These are phyloP conservation scores for Lasioglossum albipes DNA, from an alignment of 1,140 invertebrate genomes.

Conservation along the genomic window DNA sequence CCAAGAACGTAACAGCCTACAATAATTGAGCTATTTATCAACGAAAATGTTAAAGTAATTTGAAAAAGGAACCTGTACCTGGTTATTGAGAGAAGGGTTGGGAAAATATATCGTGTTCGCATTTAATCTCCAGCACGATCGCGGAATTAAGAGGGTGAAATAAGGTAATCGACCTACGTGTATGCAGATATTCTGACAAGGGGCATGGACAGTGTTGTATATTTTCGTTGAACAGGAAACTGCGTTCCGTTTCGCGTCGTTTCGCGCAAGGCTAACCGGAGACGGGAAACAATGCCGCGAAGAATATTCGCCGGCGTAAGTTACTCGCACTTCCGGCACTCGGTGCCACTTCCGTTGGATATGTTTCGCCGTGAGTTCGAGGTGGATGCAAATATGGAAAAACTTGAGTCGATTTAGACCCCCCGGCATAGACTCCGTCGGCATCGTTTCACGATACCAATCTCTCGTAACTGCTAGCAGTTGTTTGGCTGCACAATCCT, in stretches of 20 bases:
- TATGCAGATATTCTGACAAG: no score
- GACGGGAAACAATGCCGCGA: slow-evolving; percentile 23
- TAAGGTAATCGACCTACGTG: no score
- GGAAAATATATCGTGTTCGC: no score
- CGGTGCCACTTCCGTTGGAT: background rate
- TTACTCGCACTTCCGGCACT: slow-evolving; percentile 27
- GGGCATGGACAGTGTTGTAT: no score
- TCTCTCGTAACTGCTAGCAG: slow-evolving; percentile 57
- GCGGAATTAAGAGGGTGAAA: no score
- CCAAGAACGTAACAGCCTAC: no score
- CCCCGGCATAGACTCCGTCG: background rate
- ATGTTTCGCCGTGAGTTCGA: background rate
- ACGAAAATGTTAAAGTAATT: no score
- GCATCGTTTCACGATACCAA: slow-evolving; percentile 59
- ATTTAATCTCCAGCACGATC: no score
- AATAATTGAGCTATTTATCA: no score
- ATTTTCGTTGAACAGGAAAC: slow-evolving; percentile 23
- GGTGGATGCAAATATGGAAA: slow-evolving; percentile 50
- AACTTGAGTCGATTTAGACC: slow-evolving; percentile 35
- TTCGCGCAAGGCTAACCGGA: slow-evolving; percentile 25
- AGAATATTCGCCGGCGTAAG: slow-evolving; percentile 2
- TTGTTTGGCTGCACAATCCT: slow-evolving; percentile 70
- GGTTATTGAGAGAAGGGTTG: no score
- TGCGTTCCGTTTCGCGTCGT: background rate
- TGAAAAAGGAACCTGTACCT: no score